Base-by-base conservation (phyloP, 2,888 invertebrate species). In the Urechis unicinctus region DNA sequence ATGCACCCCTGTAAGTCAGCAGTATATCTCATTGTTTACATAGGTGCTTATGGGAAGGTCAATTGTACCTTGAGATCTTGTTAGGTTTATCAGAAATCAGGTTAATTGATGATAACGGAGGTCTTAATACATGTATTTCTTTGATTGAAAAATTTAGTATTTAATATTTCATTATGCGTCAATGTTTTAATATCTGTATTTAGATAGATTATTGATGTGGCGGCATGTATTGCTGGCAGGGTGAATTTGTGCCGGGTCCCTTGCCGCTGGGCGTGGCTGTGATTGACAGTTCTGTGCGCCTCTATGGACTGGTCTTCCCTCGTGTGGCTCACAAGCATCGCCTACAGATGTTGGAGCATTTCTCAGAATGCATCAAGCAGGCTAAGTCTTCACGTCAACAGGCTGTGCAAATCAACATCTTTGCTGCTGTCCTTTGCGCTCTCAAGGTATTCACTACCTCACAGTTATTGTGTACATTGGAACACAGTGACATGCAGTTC, bases 271-370 rank as follows among this genome's bases (percentile, higher is more conserved):
- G 96, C 2, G 94, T 96, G 5, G 91, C 94, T 9, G 95, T 97
- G 24, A 92, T 98, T 63, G 97, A 98, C 79, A 86, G 90, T 70
- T 91, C 97, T 0, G 92, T 97, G 0, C 82, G 86, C 21, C 82
- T 97, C 2, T 98, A 94, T 80, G 97, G 96, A 25, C 86, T 88
- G 67, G 89, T 97, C 60, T 98, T 97, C 78, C 90, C 94, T 0
- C 84, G 89, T 59, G 93, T 97, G 17, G 91, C 94, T 29, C 72
- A 77, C 64, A 98, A 97, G 73, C 97, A 98, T 79, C 86, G 95
- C 70, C 84, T 95, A 55, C 97, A 98, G 82, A 94, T 99, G 88
- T 81, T 98, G 52, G 92, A 95, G 64, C 97, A 98, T 75, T 98
- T 98, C 74, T 85, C 86, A 25, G 96, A 96, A 74, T 95, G 94